phyloP scores from a whole-genome alignment of 1,140 invertebrate genomes.

The Aleiodes sp. region DNA sequence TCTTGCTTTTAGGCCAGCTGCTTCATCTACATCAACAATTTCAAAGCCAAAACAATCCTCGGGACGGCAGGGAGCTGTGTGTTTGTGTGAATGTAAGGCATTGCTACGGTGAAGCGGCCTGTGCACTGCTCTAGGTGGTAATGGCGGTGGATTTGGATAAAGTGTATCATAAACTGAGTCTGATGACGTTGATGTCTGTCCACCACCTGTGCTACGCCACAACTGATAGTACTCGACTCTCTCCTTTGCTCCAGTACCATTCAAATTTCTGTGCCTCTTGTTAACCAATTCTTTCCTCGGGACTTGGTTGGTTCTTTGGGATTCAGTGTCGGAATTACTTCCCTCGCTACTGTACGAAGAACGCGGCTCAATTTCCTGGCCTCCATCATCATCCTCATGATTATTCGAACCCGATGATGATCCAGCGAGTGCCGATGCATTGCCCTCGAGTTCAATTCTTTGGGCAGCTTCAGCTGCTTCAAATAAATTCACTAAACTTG shows the following conservation, averaged over 20 bases:
- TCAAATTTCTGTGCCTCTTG: conserved; percentile 43
- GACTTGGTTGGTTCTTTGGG: conserved; percentile 48
- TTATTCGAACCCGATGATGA: conserved; percentile 36
- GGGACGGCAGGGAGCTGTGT: conserved; percentile 58
- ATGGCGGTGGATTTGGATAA: conserved; percentile 63
- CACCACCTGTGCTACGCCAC: conserved; percentile 62
- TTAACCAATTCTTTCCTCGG: conserved; percentile 42
- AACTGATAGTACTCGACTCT: conserved; percentile 62
- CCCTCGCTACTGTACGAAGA: conserved; percentile 59
- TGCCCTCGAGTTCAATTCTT: conserved; percentile 52
- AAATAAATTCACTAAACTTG: conserved; percentile 57
- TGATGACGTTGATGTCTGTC: conserved; percentile 43
- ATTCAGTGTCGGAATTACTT: conserved; percentile 62
- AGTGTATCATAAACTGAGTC: conserved; percentile 53
- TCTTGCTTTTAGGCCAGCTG: conserved; percentile 57
- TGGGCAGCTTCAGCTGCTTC: conserved; percentile 51
- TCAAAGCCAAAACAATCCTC: conserved; percentile 83
- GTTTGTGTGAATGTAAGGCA: conserved; percentile 68
- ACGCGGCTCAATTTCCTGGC: conserved; percentile 51
- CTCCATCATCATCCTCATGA: conserved; percentile 41
- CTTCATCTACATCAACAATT: conserved; percentile 80
- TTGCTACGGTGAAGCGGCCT: conserved; percentile 72
- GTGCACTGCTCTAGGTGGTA: conserved; percentile 67
- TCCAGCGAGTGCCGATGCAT: conserved; percentile 46
- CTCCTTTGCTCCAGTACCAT: conserved; percentile 49